Evolutionary conservation across 2,797 vertebrate genomes (phyloP).

Genomic region (Nyctibius grandis): DNA sequence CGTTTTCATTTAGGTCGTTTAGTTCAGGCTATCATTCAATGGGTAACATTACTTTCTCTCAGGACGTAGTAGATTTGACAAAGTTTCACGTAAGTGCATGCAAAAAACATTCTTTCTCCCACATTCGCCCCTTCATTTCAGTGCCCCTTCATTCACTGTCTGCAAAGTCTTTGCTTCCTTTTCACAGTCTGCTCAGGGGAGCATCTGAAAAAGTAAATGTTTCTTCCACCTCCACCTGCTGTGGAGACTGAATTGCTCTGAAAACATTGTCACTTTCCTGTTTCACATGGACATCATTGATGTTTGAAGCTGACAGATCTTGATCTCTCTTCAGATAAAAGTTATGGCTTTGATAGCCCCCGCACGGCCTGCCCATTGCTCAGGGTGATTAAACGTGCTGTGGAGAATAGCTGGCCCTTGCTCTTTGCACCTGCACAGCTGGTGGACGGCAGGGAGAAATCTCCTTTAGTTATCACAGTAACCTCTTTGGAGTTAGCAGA

Average conservation of each 20-base stretch:
- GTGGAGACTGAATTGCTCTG: background rate
- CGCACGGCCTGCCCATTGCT: accelerated
- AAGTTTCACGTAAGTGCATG: background rate
- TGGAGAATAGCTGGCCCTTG: background rate
- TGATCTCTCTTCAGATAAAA: background rate
- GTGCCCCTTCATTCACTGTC: background rate
- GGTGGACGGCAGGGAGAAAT: background rate
- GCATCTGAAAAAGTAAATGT: background rate
- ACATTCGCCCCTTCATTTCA: background rate
- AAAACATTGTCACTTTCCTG: background rate
- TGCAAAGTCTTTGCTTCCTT: background rate
- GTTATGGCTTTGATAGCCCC: background rate
- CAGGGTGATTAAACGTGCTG: background rate
- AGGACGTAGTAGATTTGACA: background rate
- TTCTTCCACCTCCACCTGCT: background rate
- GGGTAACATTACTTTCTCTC: background rate
- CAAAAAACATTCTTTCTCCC: background rate
- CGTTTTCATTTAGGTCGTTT: background rate
- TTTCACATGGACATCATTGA: background rate
- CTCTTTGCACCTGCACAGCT: background rate
- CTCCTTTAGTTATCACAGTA: background rate
- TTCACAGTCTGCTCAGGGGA: background rate
- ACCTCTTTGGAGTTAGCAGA: background rate
- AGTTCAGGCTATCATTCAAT: background rate
- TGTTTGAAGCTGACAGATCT: background rate